A percentile compares a stretch with the other conserved stretches of the same genome.
phyloP scores from a whole-genome alignment of 2,888 invertebrate species.

The Chesias legatella region DNA sequence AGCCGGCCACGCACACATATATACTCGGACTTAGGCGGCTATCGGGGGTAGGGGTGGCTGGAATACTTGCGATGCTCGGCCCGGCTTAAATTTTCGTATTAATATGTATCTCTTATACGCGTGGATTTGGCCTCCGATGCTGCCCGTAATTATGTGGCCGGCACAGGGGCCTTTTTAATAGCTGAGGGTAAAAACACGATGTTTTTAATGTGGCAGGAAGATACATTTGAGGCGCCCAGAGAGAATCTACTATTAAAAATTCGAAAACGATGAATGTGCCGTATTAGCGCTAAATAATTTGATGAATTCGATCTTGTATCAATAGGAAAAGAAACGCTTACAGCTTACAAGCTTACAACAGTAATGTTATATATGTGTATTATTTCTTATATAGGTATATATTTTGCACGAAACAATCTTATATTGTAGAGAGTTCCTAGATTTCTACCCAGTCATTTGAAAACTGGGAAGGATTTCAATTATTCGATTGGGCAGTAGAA shows the following conservation, averaged over 20 bases:
- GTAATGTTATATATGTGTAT: no score
- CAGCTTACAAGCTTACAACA: no score
- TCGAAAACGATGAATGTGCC: no score
- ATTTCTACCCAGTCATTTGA: no score
- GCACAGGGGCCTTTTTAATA: conserved; percentile 41
- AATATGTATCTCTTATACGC: conserved; percentile 73
- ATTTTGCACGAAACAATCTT: no score
- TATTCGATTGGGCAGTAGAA: no score
- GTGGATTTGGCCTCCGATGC: conserved; percentile 63
- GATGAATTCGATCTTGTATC: no score
- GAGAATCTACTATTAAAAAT: not conserved
- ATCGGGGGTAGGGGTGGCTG: conserved; percentile 50
- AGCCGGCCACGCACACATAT: conserved; percentile 46
- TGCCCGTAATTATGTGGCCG: conserved; percentile 54
- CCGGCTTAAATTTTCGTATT: conserved; percentile 76
- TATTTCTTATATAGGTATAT: no score
- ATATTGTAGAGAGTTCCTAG: no score
- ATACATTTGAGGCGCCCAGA: not conserved
- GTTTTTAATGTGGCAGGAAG: conserved; percentile 20
- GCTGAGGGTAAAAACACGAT: conserved; percentile 33
- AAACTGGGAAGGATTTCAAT: no score
- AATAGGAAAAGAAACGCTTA: no score
- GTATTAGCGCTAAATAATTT: no score
- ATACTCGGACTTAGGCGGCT: conserved; percentile 64
- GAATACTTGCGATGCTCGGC: conserved; percentile 66